Percentiles rank a stretch among this genome's conserved stretches.
These are phyloP conservation scores for Coracias cyanogaster DNA, from an alignment of 2,797 vertebrate genomes.

Conservation along the genomic window DNA sequence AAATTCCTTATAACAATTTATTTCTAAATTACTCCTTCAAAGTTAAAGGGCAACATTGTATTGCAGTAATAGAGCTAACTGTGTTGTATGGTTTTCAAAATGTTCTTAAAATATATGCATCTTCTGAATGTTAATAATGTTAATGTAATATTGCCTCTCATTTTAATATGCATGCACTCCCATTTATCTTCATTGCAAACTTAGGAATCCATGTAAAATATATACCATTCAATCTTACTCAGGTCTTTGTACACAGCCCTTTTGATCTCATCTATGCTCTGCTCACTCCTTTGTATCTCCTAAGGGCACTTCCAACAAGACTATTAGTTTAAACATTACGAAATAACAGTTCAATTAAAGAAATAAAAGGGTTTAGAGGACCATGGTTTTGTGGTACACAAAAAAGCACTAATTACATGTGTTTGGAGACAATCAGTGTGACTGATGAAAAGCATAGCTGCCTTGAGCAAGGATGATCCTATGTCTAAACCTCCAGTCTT, in stretches of 20 bases:
- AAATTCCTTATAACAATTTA: conserved; percentile 15
- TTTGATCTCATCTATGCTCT: background rate
- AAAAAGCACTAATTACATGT: background rate
- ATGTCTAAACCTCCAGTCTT: background rate
- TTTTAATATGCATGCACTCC: background rate
- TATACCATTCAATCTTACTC: background rate
- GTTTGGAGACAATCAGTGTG: background rate
- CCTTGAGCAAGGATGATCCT: background rate
- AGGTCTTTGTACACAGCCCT: background rate
- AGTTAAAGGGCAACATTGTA: background rate
- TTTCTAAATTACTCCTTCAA: conserved; percentile 4
- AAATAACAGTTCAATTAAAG: background rate
- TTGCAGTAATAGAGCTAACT: background rate
- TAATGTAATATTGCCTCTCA: background rate
- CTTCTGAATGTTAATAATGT: background rate
- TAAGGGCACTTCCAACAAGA: background rate
- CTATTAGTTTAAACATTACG: background rate
- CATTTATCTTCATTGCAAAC: background rate
- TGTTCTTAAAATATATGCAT: background rate
- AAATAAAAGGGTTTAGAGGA: background rate
- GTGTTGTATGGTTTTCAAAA: background rate
- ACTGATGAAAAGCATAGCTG: background rate
- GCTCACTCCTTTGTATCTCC: background rate
- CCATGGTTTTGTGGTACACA: background rate
- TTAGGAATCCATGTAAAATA: background rate